Conservation (phyloP, 2,113 vertebrate genomes). For the Columba janthina region DNA sequence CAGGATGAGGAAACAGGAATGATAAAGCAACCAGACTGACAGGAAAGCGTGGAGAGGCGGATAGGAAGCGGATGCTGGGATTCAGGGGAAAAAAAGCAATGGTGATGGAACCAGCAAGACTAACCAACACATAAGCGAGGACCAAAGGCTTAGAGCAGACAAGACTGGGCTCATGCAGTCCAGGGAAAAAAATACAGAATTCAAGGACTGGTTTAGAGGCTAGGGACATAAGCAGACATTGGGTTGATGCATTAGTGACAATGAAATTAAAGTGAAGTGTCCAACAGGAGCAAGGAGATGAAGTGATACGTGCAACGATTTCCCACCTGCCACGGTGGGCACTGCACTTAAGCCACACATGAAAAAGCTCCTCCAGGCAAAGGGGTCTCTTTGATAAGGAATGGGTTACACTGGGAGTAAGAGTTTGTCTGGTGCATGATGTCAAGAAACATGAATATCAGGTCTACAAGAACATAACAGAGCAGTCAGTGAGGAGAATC, state of each 20-base stretch:
- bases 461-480: conserved; percentile 51
- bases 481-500: conserved; percentile 5
- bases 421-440: neutral
- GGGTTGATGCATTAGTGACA: neutral
- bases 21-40: neutral
- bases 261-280: neutral
- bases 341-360: neutral
- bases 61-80: neutral
- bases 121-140: neutral
- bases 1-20: neutral
- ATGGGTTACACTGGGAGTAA: neutral
- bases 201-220: neutral
- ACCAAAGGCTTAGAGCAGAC: neutral
- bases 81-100: neutral
- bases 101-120: neutral
- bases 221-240: neutral
- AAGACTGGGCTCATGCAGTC: neutral
- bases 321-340: neutral
- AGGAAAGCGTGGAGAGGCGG: neutral
- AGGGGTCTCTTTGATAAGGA: neutral
- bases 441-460: conserved; percentile 54
- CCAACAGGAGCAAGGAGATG: neutral
- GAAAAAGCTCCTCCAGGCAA: neutral
- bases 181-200: neutral
- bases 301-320: neutral